Conservation (phyloP, 1,140 invertebrate genomes). For the Pectinophora gossypiella region DNA sequence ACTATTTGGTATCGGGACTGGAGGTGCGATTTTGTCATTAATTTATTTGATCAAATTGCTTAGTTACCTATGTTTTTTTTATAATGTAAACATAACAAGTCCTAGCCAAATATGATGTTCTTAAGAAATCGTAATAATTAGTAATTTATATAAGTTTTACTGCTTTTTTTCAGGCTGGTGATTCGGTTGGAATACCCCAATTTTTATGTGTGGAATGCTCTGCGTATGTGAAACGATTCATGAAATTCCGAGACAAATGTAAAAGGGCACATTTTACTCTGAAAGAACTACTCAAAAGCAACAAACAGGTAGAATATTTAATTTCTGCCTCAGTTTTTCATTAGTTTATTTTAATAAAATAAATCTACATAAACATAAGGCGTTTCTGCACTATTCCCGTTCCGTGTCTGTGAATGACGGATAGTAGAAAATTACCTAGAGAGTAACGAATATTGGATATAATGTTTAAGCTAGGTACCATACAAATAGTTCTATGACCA, state of each 20-base stretch:
- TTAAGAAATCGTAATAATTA: slow-evolving; percentile 2
- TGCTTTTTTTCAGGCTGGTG: slow-evolving; percentile 41
- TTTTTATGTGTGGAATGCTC: slow-evolving; percentile 50
- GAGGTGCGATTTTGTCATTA: slow-evolving; percentile 36
- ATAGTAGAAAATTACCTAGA: no score
- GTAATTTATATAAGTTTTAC: no score
- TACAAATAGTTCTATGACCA: no score
- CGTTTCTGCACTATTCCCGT: background rate
- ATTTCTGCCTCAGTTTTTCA: background rate
- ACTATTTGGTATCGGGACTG: slow-evolving; percentile 48
- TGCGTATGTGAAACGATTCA: slow-evolving; percentile 39
- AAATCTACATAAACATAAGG: no score
- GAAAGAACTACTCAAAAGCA: slow-evolving; percentile 37
- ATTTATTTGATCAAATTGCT: slow-evolving; percentile 1
- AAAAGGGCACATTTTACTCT: slow-evolving; percentile 50
- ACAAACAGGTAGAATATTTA: slow-evolving; percentile 39
- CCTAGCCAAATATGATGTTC: no score
- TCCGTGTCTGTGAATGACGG: background rate
- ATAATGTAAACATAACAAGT: no score
- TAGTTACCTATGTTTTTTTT: slow-evolving; percentile 9
- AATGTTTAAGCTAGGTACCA: no score
- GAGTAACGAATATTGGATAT: no score
- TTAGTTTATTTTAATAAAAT: no score
- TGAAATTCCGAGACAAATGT: slow-evolving; percentile 52
- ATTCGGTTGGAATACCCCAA: slow-evolving; percentile 42